Evolutionary conservation across 1,140 invertebrate genomes (phyloP), one percentile per base, ranked within the genome.

Genomic region (Temnothorax longispinosus): DNA sequence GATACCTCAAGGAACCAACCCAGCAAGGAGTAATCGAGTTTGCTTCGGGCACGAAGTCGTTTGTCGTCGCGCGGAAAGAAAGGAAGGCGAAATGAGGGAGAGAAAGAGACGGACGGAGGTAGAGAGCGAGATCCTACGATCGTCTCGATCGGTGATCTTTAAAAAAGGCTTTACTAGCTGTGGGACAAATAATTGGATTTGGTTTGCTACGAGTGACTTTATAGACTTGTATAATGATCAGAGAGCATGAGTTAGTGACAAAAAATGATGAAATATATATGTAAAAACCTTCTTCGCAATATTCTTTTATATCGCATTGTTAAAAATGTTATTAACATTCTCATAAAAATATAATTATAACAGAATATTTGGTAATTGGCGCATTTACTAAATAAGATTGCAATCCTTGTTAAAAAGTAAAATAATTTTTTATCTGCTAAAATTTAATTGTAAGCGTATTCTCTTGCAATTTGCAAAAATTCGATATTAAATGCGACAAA

Each of bases 1-100:
- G 69, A 86, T 77, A 81, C 72, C 52, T 87, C 32, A 41, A 80
- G 52, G 60, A 90, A 54, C 56, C 64, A 87, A 87, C 69, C 85
- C 35, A 71, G 54, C 72, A 56, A 89, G 71, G 85, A 89, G 72
- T 85, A 87, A 89, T 89, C 88, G 76, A 89, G 85, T 90, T 90
- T 90, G 77, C 76, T 62, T 69, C 44, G 50, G 52, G 80, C 88
- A 69, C 64, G 71, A 74, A 78, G 67, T 90, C 85, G 88, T 90
- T 90, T 90, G 89, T 90, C 85, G 74, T 80, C 44, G 56, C 75
- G 47, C 75, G 54, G 69, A 89, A 76, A 75, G 64, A 69, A 65
- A 69, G n/a, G 8, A 60, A 32, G 8, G 10, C 0, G 64, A 27
- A 44, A 52, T 32, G 15, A 56, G 32, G 71, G 8, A 71, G 18